Percentiles rank a stretch among this genome's conserved stretches.
Evolutionary conservation across 37 sponge, comb jelly and placozoan genomes (phyloP).

Genomic region (Tethya wilhelma): DNA sequence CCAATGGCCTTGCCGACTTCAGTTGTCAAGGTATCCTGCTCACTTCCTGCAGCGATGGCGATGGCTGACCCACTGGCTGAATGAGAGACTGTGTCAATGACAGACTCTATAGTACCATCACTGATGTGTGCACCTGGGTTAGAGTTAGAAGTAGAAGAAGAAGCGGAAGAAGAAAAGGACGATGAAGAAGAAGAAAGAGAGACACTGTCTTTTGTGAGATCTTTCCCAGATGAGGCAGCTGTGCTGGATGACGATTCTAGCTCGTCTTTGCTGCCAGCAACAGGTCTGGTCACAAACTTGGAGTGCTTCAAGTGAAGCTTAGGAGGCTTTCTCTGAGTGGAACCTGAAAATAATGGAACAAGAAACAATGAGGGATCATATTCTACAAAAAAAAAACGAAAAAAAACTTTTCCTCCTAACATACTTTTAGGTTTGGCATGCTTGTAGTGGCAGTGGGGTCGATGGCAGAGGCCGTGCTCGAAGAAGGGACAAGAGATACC

Average conservation of each 20-base stretch:
- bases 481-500: constrained; percentile 81
- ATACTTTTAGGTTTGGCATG: constrained; percentile 68
- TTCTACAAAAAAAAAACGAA: neutral
- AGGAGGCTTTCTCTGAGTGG: neutral
- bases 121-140: neutral
- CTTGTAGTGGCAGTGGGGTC: constrained; percentile 90
- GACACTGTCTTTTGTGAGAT: too few species aligned
- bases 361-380: neutral
- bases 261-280: too few species aligned
- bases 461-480: constrained; percentile 72
- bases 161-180: neutral
- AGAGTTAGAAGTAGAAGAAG: neutral
- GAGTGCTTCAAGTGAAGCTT: neutral
- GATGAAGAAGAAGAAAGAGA: too few species aligned
- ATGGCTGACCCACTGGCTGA: too few species aligned
- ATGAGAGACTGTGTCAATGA: too few species aligned
- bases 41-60: neutral
- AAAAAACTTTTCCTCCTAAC: neutral
- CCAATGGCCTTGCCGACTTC: constrained; percentile 24
- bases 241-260: too few species aligned
- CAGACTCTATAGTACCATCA: neutral
- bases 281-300: neutral
- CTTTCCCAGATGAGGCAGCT: neutral
- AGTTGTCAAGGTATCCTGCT: neutral
- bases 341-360: neutral